Evolutionary conservation across 2,888 invertebrate genomes (phyloP), one percentile per base, ranked within the genome.

Genomic region (Atethmia centrago): DNA sequence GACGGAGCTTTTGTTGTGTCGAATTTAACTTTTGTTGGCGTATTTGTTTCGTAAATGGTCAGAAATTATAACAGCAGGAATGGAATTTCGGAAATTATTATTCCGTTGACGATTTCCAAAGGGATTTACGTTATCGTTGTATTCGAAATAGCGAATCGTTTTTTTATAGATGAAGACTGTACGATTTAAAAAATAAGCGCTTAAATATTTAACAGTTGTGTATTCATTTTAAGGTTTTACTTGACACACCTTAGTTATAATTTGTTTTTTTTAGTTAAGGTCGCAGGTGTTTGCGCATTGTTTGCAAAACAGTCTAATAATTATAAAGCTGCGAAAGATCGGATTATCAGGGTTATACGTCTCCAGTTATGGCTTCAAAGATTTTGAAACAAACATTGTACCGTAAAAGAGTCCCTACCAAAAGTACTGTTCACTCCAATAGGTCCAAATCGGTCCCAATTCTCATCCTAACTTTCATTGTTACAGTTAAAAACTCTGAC

Each of bases 401-500:
- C 31, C 28, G 0, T 31, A 31, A n/a, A 9, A 8, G 8, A 47
- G 45, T 45, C 14, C 21, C 21, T 49, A n/a, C 31, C n/a, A 31
- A 64, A 64, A 10, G 36, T 7, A 36, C n/a, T 64, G 16, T 51
- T 31, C n/a, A 3, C 31, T 19, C n/a, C 9, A 25, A 31, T 19
- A 19, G 53, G n/a, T 16, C 51, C 31, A 31, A 16, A n/a, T n/a
- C 16, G 16, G n/a, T 19, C 19, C 31, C 55, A 64, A 36, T 62
- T 14, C 21, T 74, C 10, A 61, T 64, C 0, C 8, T 8, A 47
- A 31, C 14, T 74, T n/a, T 73, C 47, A 3, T 85, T 83, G 74
- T 94, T 94, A n/a, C 95, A 98, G 98, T 98, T 93, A 97, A 97
- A 87, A 97, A 95, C 80, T 96, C 97, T 9, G 98, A 98, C 85